Conservation (phyloP, 2,888 invertebrate genomes). For the Drosophila anomalata region DNA sequence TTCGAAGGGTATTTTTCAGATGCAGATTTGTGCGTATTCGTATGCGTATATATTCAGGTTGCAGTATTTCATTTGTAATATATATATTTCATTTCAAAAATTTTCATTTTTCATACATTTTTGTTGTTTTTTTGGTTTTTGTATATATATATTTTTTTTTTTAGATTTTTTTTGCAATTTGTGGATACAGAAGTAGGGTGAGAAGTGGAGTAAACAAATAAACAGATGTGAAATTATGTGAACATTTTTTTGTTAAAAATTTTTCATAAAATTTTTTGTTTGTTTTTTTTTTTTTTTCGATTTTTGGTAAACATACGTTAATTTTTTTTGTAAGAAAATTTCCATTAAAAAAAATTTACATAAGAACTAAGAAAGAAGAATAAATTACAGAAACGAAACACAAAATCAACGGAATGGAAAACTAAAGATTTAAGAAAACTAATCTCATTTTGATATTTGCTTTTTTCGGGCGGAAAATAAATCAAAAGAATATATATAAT, state of each 20-base stretch:
- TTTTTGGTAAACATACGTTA: conserved; percentile 1
- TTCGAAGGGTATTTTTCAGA: conserved; percentile 24
- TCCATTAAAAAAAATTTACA: conserved; percentile 40
- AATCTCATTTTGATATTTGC: conserved; percentile 15
- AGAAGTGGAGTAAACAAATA: conserved; percentile 84
- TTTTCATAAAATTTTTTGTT: conserved; percentile 10
- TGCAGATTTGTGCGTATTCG: conserved; percentile 40
- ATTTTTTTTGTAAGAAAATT: conserved; percentile 8
- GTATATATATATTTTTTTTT: conserved; percentile 26
- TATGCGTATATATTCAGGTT: conserved; percentile 38
- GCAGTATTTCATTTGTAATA: conserved; percentile 35
- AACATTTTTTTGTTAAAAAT: conserved; percentile 55
- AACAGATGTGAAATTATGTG: conserved; percentile 84
- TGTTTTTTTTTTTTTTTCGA: conserved; percentile 20
- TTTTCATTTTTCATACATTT: conserved; percentile 34
- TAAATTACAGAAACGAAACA: conserved; percentile 52
- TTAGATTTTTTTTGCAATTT: conserved; percentile 65
- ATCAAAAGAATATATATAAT: conserved; percentile 4
- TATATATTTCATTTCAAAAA: conserved; percentile 34
- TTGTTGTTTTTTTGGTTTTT: conserved; percentile 19
- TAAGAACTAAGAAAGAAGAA: conserved; percentile 38
- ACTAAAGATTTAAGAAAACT: conserved; percentile 7
- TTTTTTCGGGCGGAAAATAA: conserved; percentile 14
- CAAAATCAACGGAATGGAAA: conserved; percentile 36
- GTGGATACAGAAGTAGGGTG: conserved; percentile 80